phyloP scores from a whole-genome alignment of 2,797 vertebrate genomes.

The Galago senegalensis region DNA sequence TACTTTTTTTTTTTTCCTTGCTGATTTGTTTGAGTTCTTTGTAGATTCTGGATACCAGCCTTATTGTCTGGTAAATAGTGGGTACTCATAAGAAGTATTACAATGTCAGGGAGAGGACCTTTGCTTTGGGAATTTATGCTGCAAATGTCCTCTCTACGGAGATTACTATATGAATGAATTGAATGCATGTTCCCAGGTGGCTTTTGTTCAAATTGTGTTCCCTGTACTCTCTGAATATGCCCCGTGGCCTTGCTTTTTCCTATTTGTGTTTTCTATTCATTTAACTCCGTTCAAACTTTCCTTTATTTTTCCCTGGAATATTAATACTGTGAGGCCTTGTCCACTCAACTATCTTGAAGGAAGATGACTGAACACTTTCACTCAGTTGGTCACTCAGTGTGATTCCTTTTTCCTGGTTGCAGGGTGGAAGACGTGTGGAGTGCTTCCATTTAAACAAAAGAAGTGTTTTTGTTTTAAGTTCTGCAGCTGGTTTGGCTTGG shows the following conservation, averaged over 20 bases:
- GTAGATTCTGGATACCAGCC: too few species aligned
- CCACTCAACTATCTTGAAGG: background rate
- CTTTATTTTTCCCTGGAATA: background rate
- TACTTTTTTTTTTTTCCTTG: too few species aligned
- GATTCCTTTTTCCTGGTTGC: background rate
- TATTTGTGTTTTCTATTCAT: background rate
- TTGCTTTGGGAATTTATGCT: background rate
- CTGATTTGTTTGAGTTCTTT: too few species aligned
- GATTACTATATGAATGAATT: background rate
- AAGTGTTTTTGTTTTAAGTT: slow-evolving; percentile 9
- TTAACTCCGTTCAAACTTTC: background rate
- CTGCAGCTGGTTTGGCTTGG: background rate
- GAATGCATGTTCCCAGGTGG: background rate
- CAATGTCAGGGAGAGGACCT: background rate
- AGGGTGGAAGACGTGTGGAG: too few species aligned
- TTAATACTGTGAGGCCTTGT: background rate
- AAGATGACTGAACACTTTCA: background rate
- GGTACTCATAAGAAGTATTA: background rate
- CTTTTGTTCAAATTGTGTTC: background rate
- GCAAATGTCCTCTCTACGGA: background rate
- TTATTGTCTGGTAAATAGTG: background rate
- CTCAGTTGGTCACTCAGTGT: background rate
- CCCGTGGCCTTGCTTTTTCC: background rate
- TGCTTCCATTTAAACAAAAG: background rate
- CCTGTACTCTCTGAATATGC: background rate